Evolutionary conservation across 2,797 vertebrate species (phyloP).

Genomic region (Semotilus atromaculatus): DNA sequence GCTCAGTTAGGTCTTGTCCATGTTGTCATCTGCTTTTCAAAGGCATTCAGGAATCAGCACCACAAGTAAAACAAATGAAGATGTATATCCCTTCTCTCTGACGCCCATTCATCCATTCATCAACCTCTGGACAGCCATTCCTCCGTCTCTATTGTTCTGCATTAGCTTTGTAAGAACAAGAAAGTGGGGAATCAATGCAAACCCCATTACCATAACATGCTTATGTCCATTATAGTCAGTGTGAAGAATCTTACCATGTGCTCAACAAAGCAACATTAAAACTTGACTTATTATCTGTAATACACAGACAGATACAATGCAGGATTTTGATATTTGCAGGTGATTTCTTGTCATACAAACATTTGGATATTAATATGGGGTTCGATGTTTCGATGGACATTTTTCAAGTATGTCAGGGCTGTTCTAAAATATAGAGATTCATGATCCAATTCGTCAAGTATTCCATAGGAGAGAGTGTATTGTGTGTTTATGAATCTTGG

Average conservation of each 20-base stretch:
- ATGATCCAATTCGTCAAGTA: neutral
- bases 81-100: constrained; percentile 33
- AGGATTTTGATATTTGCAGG: neutral
- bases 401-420: neutral
- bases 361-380: neutral
- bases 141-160: constrained; percentile 61
- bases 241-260: constrained; percentile 56
- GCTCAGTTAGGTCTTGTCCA: neutral
- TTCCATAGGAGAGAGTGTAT: neutral
- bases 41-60: neutral
- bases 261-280: constrained; percentile 49
- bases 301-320: no score
- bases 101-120: constrained; percentile 47
- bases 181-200: constrained; percentile 66
- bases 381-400: neutral
- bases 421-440: neutral
- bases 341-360: neutral
- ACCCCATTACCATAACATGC: constrained; percentile 67
- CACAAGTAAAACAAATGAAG: constrained; percentile 4
- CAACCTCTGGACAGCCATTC: constrained; percentile 45
- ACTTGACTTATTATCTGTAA: neutral
- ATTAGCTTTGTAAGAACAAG: constrained; percentile 64
- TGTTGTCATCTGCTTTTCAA: neutral
- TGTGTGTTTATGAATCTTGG: neutral
- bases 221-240: constrained; percentile 65